These are phyloP conservation scores for Cephus cinctus DNA, from an alignment of 1,140 invertebrate genomes.

Conservation along the genomic window DNA sequence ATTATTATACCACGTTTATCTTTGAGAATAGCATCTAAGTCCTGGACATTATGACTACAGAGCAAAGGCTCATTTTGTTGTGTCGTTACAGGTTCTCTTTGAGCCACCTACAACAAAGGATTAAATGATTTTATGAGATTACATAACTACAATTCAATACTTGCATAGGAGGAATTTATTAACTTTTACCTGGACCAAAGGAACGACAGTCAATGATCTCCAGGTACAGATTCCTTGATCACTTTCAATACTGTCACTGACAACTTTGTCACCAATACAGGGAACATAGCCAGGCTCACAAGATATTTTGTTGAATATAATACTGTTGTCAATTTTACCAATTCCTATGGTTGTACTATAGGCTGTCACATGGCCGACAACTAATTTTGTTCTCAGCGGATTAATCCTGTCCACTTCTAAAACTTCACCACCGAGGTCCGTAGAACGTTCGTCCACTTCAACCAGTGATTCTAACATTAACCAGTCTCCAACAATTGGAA, in stretches of 20 bases:
- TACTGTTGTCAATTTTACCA: conserved; percentile 56
- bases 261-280: conserved; percentile 58
- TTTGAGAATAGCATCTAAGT: conserved; percentile 27
- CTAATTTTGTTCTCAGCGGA: conserved; percentile 57
- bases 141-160: conserved; percentile 15
- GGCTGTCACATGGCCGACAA: conserved; percentile 55
- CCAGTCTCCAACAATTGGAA: conserved; percentile 65
- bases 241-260: conserved; percentile 67
- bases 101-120: conserved; percentile 2
- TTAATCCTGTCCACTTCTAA: conserved; percentile 59
- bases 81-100: background rate
- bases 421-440: conserved; percentile 56
- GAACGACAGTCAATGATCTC: conserved; percentile 61
- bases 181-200: conserved; percentile 35
- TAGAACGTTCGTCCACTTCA: conserved; percentile 56
- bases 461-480: conserved; percentile 59
- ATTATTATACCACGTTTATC: conserved; percentile 51
- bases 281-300: conserved; percentile 58
- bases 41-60: too few relatives aligned
- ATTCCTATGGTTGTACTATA: conserved; percentile 50
- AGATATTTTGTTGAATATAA: conserved; percentile 58
- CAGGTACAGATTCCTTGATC: conserved; percentile 61
- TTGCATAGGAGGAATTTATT: conserved; percentile 10
- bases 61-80: too few relatives aligned
- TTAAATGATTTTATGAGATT: conserved; percentile 4